phyloP scores from a whole-genome alignment of 30 jellyfish, hydroid and myxozoan species.

The Turritopsis dohrnii region DNA sequence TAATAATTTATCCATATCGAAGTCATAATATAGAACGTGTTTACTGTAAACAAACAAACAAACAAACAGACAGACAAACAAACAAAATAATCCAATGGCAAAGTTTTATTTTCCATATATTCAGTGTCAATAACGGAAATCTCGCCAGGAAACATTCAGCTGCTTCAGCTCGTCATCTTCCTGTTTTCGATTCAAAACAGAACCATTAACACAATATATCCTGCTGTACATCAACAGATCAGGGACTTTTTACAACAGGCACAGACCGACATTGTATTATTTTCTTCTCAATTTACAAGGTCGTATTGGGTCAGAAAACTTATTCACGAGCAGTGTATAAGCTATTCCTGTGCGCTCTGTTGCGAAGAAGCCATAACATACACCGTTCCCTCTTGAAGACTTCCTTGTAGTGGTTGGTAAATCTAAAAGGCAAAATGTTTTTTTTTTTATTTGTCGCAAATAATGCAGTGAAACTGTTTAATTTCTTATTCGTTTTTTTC shows the following conservation, averaged over 20 bases:
- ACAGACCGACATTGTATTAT: background rate
- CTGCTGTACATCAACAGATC: background rate
- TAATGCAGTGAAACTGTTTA: too few relatives aligned
- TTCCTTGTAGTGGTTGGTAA: constrained; percentile 15
- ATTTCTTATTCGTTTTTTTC: too few relatives aligned
- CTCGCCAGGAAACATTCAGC: background rate
- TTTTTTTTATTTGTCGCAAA: too few relatives aligned
- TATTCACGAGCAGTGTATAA: background rate
- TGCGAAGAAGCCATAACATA: constrained; percentile 24
- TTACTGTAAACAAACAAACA: too few relatives aligned
- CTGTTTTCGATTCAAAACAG: background rate
- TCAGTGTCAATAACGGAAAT: background rate
- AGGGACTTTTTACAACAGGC: background rate
- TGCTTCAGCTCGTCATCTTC: background rate
- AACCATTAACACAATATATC: background rate
- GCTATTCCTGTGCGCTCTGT: background rate
- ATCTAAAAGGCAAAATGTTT: background rate
- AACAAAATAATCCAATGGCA: too few relatives aligned
- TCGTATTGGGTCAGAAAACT: background rate
- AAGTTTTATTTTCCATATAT: background rate
- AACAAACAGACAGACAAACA: too few relatives aligned
- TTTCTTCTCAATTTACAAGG: background rate
- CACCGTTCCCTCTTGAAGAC: constrained; percentile 18
- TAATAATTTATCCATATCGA: too few relatives aligned
- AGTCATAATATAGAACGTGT: too few relatives aligned